phyloP scores from a whole-genome alignment of 2,113 vertebrate species.

The Tor tambroides region DNA sequence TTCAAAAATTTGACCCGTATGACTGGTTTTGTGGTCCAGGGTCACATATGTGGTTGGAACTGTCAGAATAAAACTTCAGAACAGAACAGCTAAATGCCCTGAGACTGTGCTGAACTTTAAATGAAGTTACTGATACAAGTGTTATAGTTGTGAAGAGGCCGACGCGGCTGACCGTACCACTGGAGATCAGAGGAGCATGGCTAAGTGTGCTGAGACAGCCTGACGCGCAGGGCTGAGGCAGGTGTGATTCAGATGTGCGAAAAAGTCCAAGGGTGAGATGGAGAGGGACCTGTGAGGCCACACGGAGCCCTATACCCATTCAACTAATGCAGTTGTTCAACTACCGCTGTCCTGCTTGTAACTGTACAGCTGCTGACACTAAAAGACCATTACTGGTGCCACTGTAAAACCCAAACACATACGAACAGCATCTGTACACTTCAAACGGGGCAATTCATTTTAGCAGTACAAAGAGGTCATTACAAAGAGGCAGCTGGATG shows the following conservation, averaged over 20 bases:
- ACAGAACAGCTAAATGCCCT: not conserved
- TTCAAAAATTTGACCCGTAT: too few relatives aligned
- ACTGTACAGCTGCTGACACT: conserved; percentile 61
- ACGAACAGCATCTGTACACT: conserved; percentile 17
- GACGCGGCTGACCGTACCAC: not conserved
- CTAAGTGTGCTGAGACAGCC: conserved; percentile 49
- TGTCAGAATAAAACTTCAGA: not conserved
- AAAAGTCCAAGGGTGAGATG: conserved; percentile 54
- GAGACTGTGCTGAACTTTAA: conserved; percentile 21
- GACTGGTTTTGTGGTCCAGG: too few relatives aligned
- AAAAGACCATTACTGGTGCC: conserved; percentile 61
- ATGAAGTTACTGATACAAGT: not conserved
- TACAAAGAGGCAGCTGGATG: not conserved
- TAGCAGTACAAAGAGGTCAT: conserved; percentile 6
- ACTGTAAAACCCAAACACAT: conserved; percentile 54
- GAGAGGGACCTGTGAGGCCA: conserved; percentile 53
- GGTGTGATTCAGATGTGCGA: conserved; percentile 56
- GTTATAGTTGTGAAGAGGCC: conserved; percentile 5
- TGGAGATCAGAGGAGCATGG: not conserved
- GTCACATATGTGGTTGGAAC: not conserved
- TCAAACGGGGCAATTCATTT: not conserved
- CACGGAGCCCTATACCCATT: conserved; percentile 57
- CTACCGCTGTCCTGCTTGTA: conserved; percentile 67
- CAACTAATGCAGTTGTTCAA: conserved; percentile 66
- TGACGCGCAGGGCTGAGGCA: conserved; percentile 60